These are phyloP conservation scores for Latrodectus hesperus DNA, from an alignment of 2,888 invertebrate genomes.

Conservation along the genomic window DNA sequence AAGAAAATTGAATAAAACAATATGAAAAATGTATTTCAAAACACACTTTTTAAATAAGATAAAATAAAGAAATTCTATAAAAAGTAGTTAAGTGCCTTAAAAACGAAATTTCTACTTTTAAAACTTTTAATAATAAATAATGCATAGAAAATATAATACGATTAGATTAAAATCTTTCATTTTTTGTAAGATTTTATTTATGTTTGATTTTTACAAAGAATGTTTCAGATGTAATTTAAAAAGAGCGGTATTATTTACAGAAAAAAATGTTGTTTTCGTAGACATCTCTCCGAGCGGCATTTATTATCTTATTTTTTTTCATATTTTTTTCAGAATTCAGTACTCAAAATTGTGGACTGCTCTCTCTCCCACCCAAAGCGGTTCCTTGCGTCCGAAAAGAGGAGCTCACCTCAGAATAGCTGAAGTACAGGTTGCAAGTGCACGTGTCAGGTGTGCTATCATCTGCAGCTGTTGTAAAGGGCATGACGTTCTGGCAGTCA, in stretches of 20 bases:
- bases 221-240: not conserved
- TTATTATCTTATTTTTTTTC: not conserved
- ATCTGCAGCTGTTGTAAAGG: slow-evolving; percentile 14
- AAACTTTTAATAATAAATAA: no score
- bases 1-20: no score
- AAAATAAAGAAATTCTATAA: no score
- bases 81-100: no score
- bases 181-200: no score
- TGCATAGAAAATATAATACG: no score
- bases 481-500: slow-evolving; percentile 31
- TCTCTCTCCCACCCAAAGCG: not conserved
- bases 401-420: not conserved
- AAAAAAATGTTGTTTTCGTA: not conserved
- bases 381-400: not conserved
- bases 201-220: not conserved
- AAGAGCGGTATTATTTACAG: not conserved
- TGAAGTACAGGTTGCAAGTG: slow-evolving; percentile 51
- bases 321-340: not conserved
- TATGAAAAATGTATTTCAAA: no score
- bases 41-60: no score
- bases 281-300: not conserved
- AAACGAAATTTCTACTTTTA: no score
- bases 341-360: no score
- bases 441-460: slow-evolving; percentile 65
- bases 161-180: no score